phyloP scores from a whole-genome alignment of 2,888 invertebrate species.

The Trisateles emortualis region DNA sequence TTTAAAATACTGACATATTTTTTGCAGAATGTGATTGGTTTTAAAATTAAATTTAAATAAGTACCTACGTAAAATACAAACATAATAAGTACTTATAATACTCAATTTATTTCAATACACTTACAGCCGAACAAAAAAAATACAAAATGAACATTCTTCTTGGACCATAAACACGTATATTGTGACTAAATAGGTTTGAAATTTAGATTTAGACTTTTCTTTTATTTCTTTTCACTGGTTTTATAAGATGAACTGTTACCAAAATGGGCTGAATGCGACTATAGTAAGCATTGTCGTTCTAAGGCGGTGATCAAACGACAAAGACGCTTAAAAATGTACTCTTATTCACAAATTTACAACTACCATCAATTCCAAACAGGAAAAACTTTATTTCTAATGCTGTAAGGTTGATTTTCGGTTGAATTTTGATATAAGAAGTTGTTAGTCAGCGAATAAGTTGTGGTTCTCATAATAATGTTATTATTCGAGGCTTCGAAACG shows the following conservation, averaged over 20 bases:
- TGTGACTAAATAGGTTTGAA: constrained; percentile 41
- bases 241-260: constrained; percentile 59
- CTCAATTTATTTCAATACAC: constrained; percentile 4
- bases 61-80: too few species aligned
- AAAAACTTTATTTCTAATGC: constrained; percentile 10
- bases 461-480: constrained; percentile 80
- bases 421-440: constrained; percentile 16
- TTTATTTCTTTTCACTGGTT: constrained; percentile 52
- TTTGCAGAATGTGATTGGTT: too few species aligned
- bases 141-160: constrained; percentile 28
- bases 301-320: constrained; percentile 77
- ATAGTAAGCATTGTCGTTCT: constrained; percentile 70
- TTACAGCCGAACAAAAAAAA: constrained; percentile 10
- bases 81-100: too few species aligned
- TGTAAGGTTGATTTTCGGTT: constrained; percentile 48
- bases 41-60: too few species aligned
- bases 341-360: constrained; percentile 54
- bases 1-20: too few species aligned
- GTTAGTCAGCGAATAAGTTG: constrained; percentile 43
- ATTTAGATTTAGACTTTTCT: constrained; percentile 42
- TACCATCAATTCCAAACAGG: constrained; percentile 13
- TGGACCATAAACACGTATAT: constrained; percentile 39
- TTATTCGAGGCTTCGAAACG: constrained; percentile 74
- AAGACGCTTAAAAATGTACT: constrained; percentile 79
- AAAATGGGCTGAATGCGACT: constrained; percentile 66